A percentile compares a stretch with the other conserved stretches of the same genome.
phyloP scores from a whole-genome alignment of 2,888 invertebrate species.

The Teleogryllus oceanicus region DNA sequence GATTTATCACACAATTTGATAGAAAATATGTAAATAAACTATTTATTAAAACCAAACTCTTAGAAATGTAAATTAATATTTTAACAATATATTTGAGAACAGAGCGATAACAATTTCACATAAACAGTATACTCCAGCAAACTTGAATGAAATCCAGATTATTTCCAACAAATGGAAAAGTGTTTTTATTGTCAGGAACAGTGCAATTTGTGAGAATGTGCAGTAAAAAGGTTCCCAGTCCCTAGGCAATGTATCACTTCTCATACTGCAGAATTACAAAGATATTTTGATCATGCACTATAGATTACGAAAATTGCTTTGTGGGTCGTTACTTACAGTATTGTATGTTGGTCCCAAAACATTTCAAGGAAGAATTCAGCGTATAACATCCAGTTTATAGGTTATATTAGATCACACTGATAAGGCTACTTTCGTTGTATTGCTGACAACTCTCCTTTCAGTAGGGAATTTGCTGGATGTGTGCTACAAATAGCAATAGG shows the following conservation, averaged over 20 bases:
- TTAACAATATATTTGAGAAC: constrained; percentile 12
- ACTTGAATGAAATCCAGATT: neutral
- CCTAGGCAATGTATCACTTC: constrained; percentile 6
- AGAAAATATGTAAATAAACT: constrained; percentile 18
- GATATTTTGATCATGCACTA: constrained; percentile 9
- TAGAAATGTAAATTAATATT: constrained; percentile 18
- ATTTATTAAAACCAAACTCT: constrained; percentile 18
- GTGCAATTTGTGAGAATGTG: constrained; percentile 18
- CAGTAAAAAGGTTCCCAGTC: neutral
- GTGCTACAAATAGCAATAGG: constrained; percentile 3
- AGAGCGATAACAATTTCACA: constrained; percentile 18
- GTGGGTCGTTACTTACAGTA: constrained; percentile 7
- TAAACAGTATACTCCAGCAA: constrained; percentile 18
- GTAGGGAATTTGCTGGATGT: constrained; percentile 20
- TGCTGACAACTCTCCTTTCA: constrained; percentile 2
- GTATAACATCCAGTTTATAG: constrained; percentile 6
- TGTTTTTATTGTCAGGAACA: neutral
- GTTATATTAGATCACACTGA: constrained; percentile 22
- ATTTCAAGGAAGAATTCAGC: constrained; percentile 7
- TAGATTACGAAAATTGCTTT: neutral
- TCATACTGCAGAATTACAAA: neutral
- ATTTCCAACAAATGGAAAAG: constrained; percentile 3
- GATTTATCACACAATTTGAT: neutral
- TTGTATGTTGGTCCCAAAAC: constrained; percentile 3
- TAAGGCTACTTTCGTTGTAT: constrained; percentile 26